These are phyloP conservation scores for Pelecanus crispus DNA, from an alignment of 2,113 vertebrate genomes.

Conservation along the genomic window DNA sequence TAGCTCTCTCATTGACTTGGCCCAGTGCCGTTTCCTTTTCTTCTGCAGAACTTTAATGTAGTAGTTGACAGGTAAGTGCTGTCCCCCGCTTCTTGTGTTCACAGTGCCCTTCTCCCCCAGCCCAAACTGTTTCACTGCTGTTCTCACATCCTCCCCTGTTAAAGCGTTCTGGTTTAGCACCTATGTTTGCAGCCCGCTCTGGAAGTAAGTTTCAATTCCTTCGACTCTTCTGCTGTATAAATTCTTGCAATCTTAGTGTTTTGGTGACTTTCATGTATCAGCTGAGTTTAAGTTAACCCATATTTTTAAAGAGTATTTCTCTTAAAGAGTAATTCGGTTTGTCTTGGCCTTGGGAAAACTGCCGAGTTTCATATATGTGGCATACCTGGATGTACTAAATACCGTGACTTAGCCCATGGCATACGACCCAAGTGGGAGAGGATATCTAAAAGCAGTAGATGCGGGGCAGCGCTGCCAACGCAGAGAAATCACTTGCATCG, in stretches of 20 bases:
- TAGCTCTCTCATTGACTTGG: not conserved
- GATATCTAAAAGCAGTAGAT: not conserved
- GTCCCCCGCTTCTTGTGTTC: not conserved
- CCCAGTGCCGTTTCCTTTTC: not conserved
- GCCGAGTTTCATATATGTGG: not conserved
- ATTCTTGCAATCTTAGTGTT: not conserved
- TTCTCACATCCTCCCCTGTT: not conserved
- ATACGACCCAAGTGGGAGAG: not conserved
- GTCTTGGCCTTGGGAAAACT: not conserved
- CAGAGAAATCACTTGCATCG: accelerated
- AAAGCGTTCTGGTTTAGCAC: not conserved
- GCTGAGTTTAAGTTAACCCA: not conserved
- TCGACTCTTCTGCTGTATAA: not conserved
- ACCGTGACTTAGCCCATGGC: not conserved
- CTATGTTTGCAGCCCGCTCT: not conserved
- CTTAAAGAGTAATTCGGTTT: not conserved
- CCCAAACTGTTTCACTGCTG: not conserved
- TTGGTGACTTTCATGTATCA: not conserved
- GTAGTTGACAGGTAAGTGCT: not conserved
- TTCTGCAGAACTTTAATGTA: not conserved
- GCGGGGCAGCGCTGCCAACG: not conserved
- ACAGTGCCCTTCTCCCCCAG: not conserved
- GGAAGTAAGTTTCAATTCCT: not conserved
- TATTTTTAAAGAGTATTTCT: not conserved
- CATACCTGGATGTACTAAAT: not conserved